Evolutionary conservation across 2,888 invertebrate genomes (phyloP).

Genomic region (Onthophagus sagittarius): DNA sequence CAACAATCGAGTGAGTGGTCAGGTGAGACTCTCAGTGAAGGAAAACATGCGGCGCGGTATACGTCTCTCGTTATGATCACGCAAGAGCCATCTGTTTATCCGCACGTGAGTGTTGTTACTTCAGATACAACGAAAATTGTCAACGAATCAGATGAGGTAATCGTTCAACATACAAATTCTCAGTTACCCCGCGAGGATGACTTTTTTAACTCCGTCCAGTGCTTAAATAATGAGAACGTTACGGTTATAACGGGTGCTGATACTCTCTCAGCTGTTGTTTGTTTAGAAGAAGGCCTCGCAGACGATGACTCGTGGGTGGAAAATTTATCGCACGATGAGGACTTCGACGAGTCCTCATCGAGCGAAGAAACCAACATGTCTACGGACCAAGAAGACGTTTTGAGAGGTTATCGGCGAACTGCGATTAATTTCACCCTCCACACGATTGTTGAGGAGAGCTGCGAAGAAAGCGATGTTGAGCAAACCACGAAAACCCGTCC

Average conservation of each 20-base stretch:
- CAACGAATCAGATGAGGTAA: constrained; percentile 51
- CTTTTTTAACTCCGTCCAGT: neutral
- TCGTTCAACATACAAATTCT: constrained; percentile 64
- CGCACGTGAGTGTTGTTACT: constrained; percentile 70
- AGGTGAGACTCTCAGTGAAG: constrained; percentile 29
- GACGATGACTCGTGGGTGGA: constrained; percentile 92
- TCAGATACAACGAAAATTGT: constrained; percentile 71
- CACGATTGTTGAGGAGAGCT: constrained; percentile 91
- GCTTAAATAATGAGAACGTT: constrained; percentile 52
- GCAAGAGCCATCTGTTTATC: constrained; percentile 57
- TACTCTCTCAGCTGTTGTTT: constrained; percentile 67
- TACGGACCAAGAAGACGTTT: constrained; percentile 75
- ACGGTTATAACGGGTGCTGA: constrained; percentile 67
- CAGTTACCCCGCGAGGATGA: constrained; percentile 49
- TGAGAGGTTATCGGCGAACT: constrained; percentile 76
- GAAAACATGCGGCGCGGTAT: constrained; percentile 61
- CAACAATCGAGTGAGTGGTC: constrained; percentile 14
- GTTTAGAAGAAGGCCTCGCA: constrained; percentile 80
- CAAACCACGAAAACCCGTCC: constrained; percentile 60
- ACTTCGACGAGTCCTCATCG: constrained; percentile 63
- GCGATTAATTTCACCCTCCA: constrained; percentile 86
- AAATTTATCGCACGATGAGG: constrained; percentile 77
- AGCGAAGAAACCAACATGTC: constrained; percentile 59
- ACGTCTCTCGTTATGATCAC: constrained; percentile 89
- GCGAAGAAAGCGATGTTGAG: constrained; percentile 88